Conservation (phyloP, 1,140 invertebrate species). For the Rhagoletis pomonella region DNA sequence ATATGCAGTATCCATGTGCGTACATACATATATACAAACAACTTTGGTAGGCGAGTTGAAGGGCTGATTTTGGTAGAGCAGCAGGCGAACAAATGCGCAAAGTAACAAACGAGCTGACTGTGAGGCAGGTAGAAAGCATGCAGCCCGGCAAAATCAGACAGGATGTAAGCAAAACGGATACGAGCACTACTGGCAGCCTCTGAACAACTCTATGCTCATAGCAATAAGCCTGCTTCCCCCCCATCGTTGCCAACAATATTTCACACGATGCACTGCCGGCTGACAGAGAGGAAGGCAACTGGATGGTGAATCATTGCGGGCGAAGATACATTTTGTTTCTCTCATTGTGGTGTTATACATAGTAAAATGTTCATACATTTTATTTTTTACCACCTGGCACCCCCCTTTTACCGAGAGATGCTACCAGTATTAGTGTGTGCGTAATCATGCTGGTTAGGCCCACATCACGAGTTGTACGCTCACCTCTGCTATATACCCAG, state of each 20-base stretch:
- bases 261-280: neutral
- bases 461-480: neutral
- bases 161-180: neutral
- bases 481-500: neutral
- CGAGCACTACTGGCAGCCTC: neutral
- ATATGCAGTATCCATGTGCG: no score
- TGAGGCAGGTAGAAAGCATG: neutral
- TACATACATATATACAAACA: neutral
- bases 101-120: neutral
- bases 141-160: neutral
- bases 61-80: neutral
- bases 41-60: neutral
- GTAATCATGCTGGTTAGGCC: neutral
- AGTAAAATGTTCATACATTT: constrained; percentile 20
- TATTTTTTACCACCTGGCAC: neutral
- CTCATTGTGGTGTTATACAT: neutral
- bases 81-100: neutral
- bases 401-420: neutral
- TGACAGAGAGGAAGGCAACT: neutral
- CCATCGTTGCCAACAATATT: neutral
- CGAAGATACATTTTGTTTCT: neutral
- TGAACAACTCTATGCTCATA: neutral
- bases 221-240: neutral
- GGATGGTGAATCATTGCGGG: neutral
- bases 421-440: neutral